These are phyloP conservation scores for Chrysogorgia sp. DNA, from an alignment of 92 coral and sea anemone genomes.

Conservation along the genomic window DNA sequence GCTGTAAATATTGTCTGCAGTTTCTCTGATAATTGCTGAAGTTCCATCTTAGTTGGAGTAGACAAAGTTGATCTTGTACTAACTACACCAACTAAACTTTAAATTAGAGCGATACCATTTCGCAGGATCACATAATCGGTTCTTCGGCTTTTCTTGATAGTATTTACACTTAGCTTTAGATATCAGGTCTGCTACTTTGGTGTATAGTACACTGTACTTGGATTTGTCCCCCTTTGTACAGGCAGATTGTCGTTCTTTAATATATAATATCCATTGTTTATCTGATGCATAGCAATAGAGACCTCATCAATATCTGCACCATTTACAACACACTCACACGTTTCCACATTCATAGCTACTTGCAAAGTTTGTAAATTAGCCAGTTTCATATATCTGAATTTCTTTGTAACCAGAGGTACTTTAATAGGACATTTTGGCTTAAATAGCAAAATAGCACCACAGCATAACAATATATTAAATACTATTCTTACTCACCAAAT, in stretches of 20 bases:
- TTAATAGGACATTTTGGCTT: not conserved
- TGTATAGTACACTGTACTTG: not conserved
- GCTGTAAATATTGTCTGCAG: too few species aligned
- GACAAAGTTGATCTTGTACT: too few species aligned
- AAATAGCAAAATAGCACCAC: too few species aligned
- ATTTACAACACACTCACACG: slow-evolving; percentile 4
- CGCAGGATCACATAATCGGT: not conserved
- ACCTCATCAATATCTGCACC: not conserved
- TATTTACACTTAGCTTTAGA: not conserved
- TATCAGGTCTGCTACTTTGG: slow-evolving; percentile 10
- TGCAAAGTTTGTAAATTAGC: not conserved
- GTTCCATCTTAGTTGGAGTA: too few species aligned
- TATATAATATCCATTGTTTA: slow-evolving; percentile 3
- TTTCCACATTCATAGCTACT: not conserved
- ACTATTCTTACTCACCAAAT: too few species aligned
- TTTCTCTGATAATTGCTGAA: too few species aligned
- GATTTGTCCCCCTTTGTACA: not conserved
- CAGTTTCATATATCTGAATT: not conserved
- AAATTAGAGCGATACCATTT: too few species aligned
- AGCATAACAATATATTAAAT: too few species aligned
- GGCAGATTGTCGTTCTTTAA: slow-evolving; percentile 2
- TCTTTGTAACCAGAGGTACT: not conserved
- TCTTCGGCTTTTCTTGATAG: not conserved
- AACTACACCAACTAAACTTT: too few species aligned
- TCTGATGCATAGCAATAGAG: not conserved